A percentile compares a stretch with the other conserved stretches of the same genome.
phyloP scores from a whole-genome alignment of 2,888 invertebrate species.

The Volucella bombylans region DNA sequence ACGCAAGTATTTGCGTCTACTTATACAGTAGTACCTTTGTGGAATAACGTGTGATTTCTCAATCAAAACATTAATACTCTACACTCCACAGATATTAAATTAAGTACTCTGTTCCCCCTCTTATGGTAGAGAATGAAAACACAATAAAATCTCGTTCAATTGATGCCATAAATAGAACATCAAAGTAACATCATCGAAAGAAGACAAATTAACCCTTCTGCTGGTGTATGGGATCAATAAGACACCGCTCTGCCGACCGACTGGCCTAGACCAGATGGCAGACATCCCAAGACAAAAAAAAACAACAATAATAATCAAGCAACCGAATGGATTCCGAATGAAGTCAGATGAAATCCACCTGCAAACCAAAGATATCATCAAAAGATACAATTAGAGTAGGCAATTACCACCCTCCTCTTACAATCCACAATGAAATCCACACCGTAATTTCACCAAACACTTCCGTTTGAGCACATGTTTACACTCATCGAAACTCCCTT shows the following conservation, averaged over 20 bases:
- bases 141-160: constrained; percentile 60
- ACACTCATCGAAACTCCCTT: constrained; percentile 30
- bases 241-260: background rate
- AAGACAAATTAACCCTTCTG: constrained; percentile 61
- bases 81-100: constrained; percentile 35
- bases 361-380: constrained; percentile 35
- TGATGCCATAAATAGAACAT: constrained; percentile 62
- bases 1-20: background rate
- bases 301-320: constrained; percentile 18
- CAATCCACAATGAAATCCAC: constrained; percentile 62
- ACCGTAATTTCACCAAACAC: constrained; percentile 54
- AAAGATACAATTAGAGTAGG: constrained; percentile 22
- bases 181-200: constrained; percentile 41
- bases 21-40: background rate
- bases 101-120: constrained; percentile 3
- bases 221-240: constrained; percentile 25
- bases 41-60: constrained; percentile 48
- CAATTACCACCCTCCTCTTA: constrained; percentile 10
- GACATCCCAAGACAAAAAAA: constrained; percentile 8
- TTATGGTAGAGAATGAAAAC: background rate
- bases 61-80: constrained; percentile 46
- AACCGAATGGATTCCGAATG: constrained; percentile 3
- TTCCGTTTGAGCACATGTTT: constrained; percentile 56
- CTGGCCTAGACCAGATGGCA: constrained; percentile 62
- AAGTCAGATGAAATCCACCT: constrained; percentile 49